These are phyloP conservation scores for Dipus sagitta DNA, from an alignment of 2,797 vertebrate species.

Conservation along the genomic window DNA sequence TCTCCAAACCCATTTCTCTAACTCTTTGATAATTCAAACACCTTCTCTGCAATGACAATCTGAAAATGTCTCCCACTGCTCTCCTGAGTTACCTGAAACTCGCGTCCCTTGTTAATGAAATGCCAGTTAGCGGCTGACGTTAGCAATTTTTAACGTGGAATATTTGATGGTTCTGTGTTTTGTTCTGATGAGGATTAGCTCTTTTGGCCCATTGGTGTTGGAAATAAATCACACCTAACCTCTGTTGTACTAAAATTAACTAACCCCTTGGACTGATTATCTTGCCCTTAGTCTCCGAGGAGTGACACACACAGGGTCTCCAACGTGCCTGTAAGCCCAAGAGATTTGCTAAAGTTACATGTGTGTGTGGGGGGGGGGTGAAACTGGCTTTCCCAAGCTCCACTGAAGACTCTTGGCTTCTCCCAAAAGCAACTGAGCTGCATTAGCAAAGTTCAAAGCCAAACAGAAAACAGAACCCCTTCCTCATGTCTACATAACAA, in stretches of 20 bases:
- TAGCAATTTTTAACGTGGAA: constrained; percentile 57
- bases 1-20: constrained; percentile 73
- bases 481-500: not conserved
- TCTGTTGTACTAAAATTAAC: constrained; percentile 82
- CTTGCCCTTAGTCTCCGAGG: constrained; percentile 63
- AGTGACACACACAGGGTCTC: constrained; percentile 72
- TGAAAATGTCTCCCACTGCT: not conserved
- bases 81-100: constrained; percentile 12
- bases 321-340: constrained; percentile 51
- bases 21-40: constrained; percentile 60
- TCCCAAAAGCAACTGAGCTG: constrained; percentile 36
- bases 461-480: not conserved
- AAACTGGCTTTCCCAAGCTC: not conserved
- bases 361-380: not conserved
- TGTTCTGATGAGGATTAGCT: constrained; percentile 73
- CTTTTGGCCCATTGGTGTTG: constrained; percentile 72
- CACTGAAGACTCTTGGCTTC: not conserved
- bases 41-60: constrained; percentile 50
- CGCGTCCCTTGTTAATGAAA: constrained; percentile 13
- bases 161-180: constrained; percentile 73
- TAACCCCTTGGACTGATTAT: constrained; percentile 77
- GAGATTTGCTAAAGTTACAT: constrained; percentile 23
- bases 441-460: constrained; percentile 47
- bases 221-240: constrained; percentile 80
- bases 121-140: constrained; percentile 45